A percentile compares a stretch with the other conserved stretches of the same genome.
Evolutionary conservation across 2,888 invertebrate genomes (phyloP).

Genomic region (Caradrina kadenii): DNA sequence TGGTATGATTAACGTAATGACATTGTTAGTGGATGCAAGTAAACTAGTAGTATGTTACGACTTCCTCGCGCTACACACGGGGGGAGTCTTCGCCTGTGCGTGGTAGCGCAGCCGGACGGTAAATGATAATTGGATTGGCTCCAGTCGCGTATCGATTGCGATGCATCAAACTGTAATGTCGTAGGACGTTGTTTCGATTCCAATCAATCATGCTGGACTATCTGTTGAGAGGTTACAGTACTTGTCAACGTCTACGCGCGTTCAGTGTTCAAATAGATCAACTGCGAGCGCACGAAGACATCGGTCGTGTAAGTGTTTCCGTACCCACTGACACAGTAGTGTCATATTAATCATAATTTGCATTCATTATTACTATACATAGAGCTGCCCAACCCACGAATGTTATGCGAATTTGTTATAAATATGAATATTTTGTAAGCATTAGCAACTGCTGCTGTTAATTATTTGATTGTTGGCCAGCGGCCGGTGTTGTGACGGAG

Average conservation of each 20-base stretch:
- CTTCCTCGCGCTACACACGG: slow-evolving; percentile 25
- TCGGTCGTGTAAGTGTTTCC: neutral
- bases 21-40: slow-evolving; percentile 85
- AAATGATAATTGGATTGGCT: slow-evolving; percentile 46
- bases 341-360: slow-evolving; percentile 41
- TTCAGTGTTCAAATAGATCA: neutral
- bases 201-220: slow-evolving; percentile 23
- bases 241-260: neutral
- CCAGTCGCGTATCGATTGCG: slow-evolving; percentile 39
- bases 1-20: slow-evolving; percentile 82
- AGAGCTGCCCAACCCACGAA: slow-evolving; percentile 34
- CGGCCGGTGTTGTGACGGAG: slow-evolving; percentile 24
- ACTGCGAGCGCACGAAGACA: slow-evolving; percentile 1
- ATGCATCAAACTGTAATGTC: slow-evolving; percentile 40
- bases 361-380: slow-evolving; percentile 37
- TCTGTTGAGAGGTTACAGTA: slow-evolving; percentile 36
- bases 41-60: slow-evolving; percentile 71
- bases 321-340: slow-evolving; percentile 31
- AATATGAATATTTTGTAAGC: slow-evolving; percentile 51
- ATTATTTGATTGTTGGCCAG: slow-evolving; percentile 41
- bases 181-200: slow-evolving; percentile 49
- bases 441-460: slow-evolving; percentile 42
- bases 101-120: slow-evolving; percentile 32
- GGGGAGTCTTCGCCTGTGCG: slow-evolving; percentile 34
- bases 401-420: slow-evolving; percentile 48